Conservation (phyloP, 2,797 vertebrate species). For the Phyllotis vaccarum region DNA sequence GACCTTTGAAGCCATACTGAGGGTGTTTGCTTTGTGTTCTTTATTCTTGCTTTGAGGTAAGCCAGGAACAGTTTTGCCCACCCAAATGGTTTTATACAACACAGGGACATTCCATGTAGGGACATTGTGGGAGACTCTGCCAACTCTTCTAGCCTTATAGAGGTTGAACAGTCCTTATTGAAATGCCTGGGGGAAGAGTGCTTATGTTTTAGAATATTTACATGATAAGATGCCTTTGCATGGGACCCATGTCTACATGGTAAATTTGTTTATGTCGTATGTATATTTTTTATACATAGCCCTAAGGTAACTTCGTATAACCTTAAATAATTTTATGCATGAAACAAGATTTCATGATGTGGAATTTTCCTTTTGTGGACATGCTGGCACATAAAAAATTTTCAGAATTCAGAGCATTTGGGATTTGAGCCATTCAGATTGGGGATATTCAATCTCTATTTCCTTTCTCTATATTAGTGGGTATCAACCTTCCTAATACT, state of each 20-base stretch:
- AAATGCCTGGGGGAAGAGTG: background rate
- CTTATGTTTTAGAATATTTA: background rate
- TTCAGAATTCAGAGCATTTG: background rate
- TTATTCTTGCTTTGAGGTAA: constrained; percentile 24
- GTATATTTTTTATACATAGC: background rate
- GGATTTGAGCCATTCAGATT: background rate
- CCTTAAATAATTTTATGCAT: background rate
- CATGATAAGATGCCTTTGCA: background rate
- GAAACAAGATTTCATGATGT: background rate
- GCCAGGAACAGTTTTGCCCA: background rate
- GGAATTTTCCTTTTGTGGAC: background rate
- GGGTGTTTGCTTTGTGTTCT: background rate
- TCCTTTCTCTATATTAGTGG: background rate
- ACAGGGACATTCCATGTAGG: constrained; percentile 17
- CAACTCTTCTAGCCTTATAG: background rate
- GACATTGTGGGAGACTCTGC: background rate
- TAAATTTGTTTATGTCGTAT: background rate
- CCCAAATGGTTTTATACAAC: background rate
- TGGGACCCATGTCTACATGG: background rate
- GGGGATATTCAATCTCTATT: background rate
- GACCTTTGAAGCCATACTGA: background rate
- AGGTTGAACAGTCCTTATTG: background rate
- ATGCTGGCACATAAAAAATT: background rate
- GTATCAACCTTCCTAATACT: background rate
- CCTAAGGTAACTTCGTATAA: background rate